A percentile compares a stretch with the other conserved stretches of the same genome.
phyloP scores from a whole-genome alignment of 2,888 invertebrate species.

The Orthonychiurus folsomi region DNA sequence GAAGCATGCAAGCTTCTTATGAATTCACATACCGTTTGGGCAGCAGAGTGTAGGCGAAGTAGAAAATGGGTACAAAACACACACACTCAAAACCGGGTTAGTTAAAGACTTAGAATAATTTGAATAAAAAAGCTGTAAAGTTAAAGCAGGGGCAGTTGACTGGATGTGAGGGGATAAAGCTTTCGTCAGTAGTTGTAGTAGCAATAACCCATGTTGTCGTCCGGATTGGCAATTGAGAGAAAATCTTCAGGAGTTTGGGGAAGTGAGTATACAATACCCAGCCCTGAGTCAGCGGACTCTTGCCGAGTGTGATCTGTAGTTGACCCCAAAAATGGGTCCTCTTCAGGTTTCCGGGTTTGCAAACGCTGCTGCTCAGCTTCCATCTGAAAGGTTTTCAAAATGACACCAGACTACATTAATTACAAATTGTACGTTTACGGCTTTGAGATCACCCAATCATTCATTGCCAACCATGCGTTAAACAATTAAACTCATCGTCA shows the following conservation, averaged over 20 bases:
- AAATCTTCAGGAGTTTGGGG: slow-evolving; percentile 90
- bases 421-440: no score
- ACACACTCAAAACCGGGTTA: no score
- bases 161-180: background rate
- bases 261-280: slow-evolving; percentile 75
- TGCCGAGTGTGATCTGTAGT: slow-evolving; percentile 66
- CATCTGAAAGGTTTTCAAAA: slow-evolving; percentile 26
- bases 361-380: slow-evolving; percentile 27
- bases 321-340: slow-evolving; percentile 43
- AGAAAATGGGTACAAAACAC: background rate
- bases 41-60: background rate
- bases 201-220: slow-evolving; percentile 65
- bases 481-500: no score
- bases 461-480: no score
- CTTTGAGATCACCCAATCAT: no score
- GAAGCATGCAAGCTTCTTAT: no score
- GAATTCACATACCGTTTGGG: no score
- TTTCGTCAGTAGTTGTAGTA: slow-evolving; percentile 2
- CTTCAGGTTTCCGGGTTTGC: slow-evolving; percentile 12
- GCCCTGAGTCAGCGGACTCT: slow-evolving; percentile 88
- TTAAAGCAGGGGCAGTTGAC: no score
- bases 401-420: no score
- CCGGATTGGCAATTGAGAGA: slow-evolving; percentile 77
- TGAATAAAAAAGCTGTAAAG: no score
- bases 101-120: no score